A percentile compares a stretch with the other conserved stretches of the same genome.
These are phyloP conservation scores for Cinara cedri DNA, from an alignment of 2,888 invertebrate genomes.

Conservation along the genomic window DNA sequence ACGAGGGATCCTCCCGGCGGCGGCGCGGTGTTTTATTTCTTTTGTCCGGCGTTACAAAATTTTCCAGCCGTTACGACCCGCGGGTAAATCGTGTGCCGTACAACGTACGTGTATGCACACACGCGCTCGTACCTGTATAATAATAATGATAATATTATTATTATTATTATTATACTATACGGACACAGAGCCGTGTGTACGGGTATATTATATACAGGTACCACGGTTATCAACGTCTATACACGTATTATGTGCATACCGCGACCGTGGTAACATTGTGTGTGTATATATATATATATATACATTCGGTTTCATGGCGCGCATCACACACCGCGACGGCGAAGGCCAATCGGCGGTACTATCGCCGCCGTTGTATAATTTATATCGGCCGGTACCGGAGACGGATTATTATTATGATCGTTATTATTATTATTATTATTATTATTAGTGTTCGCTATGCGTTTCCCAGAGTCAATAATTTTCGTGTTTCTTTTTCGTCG, in stretches of 20 bases:
- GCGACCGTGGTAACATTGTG: too few species aligned
- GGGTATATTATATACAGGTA: too few species aligned
- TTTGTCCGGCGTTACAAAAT: conserved; percentile 54
- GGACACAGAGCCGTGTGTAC: too few species aligned
- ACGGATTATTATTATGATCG: too few species aligned
- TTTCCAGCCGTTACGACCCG: conserved; percentile 53
- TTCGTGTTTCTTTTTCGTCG: neutral
- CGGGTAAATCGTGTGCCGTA: conserved; percentile 56
- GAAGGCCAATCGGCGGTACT: neutral
- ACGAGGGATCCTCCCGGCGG: conserved; percentile 24
- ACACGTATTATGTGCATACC: too few species aligned
- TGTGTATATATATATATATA: neutral
- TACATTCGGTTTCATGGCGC: neutral
- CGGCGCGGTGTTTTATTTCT: conserved; percentile 42
- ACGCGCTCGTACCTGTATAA: neutral
- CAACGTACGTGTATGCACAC: neutral
- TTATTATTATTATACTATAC: conserved; percentile 2
- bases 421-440: too few species aligned
- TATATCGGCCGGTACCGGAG: too few species aligned
- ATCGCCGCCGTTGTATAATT: neutral
- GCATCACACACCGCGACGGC: too few species aligned
- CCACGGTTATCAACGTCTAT: too few species aligned
- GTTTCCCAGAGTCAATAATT: conserved; percentile 14
- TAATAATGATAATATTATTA: conserved; percentile 22
- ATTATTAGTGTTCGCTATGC: conserved; percentile 8